Percentiles rank a stretch among this genome's conserved stretches.
These are phyloP conservation scores for Tanypteryx hageni DNA, from an alignment of 2,888 invertebrate genomes.

Conservation along the genomic window DNA sequence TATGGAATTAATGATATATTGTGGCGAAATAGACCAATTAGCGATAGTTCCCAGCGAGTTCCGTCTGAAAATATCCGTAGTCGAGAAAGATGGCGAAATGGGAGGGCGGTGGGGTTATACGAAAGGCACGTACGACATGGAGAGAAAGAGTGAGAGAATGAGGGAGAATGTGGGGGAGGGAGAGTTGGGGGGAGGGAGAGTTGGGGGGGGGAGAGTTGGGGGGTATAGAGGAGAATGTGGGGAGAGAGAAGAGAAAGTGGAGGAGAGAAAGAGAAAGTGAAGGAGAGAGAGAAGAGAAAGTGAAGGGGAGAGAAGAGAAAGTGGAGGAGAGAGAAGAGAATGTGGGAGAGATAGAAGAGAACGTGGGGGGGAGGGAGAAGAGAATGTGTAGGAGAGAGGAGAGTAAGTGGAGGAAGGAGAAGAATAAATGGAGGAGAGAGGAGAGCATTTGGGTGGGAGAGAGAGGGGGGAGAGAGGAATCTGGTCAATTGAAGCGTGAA, in stretches of 20 bases:
- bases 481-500: conserved; percentile 23
- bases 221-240: not conserved
- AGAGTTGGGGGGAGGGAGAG: not conserved
- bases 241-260: not conserved
- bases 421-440: too few relatives aligned
- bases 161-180: not conserved
- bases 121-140: not conserved
- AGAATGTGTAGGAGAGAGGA: too few relatives aligned
- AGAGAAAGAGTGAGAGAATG: not conserved
- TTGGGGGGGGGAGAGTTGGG: not conserved
- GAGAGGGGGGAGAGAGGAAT: conserved; percentile 4
- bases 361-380: too few relatives aligned
- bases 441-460: not conserved
- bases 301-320: not conserved
- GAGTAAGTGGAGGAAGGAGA: too few relatives aligned
- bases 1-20: not conserved
- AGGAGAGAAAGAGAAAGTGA: not conserved
- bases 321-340: too few relatives aligned
- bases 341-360: too few relatives aligned
- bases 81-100: too few relatives aligned
- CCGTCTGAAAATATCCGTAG: too few relatives aligned
- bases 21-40: not conserved
- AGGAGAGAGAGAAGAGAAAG: not conserved
- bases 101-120: not conserved
- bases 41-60: not conserved